Evolutionary conservation across 2,113 vertebrate genomes (phyloP), one percentile per base, ranked within the genome.

Genomic region (Clarias magur): DNA sequence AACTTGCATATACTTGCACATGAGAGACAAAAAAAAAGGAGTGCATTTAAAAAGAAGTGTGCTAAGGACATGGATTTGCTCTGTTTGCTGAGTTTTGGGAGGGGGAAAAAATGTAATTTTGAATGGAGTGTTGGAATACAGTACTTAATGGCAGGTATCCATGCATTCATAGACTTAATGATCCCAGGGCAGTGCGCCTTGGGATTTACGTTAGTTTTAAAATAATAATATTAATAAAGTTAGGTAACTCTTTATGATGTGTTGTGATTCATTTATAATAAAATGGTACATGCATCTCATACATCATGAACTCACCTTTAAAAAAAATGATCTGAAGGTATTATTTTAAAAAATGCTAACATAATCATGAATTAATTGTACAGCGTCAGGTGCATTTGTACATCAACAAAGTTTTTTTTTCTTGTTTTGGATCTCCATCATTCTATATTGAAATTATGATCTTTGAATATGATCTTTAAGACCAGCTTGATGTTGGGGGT

Each of bases 221-320:
- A 94, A 97, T 94, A 95, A 96, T 95, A 94, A 97, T 96, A 95
- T 96, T 96, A 99, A 98, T 99, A 99, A 99, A 99, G 96, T 97
- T 97, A 97, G 97, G 96, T 96, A 96, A 98, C 97, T 97, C 95
- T 95, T 94, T 94, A 87, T 91, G 91, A 96, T 95, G 95, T 91
- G 87, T 84, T 92, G 86, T 89, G 90, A 90, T 60, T 88, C 78
- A 48, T 75, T 38, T 56, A 3, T 60, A 23, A 85, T 83, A 59
- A 30, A 57, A 57, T 13, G 16, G 16, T 30, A 30, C 23, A 19
- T 70, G 53, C 65, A 11, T 80, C 1, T 56, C 17, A 6, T 34
- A 80, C 54, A 16, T 30, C 27, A 38, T 62, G 12, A 25, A 15
- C 19, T n/a, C 23, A 53, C 0, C 73, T 76, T 12, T n/a, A 34